A percentile compares a stretch with the other conserved stretches of the same genome.
Conservation (phyloP, 2,113 vertebrate species). For the Larimichthys polyactis region DNA sequence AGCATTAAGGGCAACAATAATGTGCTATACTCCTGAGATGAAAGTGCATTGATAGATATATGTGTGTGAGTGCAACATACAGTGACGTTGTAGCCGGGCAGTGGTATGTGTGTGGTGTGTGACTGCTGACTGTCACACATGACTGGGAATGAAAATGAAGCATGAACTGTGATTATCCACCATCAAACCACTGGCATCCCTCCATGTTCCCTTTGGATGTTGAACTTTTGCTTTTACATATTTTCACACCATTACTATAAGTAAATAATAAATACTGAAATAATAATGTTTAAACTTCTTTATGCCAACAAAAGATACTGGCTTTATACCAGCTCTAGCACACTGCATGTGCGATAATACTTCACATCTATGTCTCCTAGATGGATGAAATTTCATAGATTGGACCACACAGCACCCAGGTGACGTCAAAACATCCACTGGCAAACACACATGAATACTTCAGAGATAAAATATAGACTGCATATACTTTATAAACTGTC, state of each 20-base stretch:
- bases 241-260: constrained; percentile 16
- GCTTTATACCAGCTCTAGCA: not conserved
- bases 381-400: not conserved
- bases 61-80: constrained; percentile 2
- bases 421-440: not conserved
- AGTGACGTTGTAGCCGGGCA: too few relatives aligned
- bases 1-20: too few relatives aligned
- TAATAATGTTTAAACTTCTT: not conserved
- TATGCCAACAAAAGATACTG: not conserved
- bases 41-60: not conserved
- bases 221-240: constrained; percentile 13
- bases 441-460: not conserved
- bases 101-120: not conserved
- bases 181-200: constrained; percentile 34
- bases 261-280: not conserved
- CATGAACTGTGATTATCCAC: constrained; percentile 63
- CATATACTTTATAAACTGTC: not conserved
- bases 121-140: constrained; percentile 53
- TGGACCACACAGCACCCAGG: not conserved
- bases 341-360: not conserved
- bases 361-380: too few relatives aligned
- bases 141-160: constrained; percentile 60
- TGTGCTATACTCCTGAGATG: not conserved
- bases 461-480: not conserved
- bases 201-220: not conserved